Conservation (phyloP, 2,797 vertebrate genomes). For the Muraenolepis orangiensis region DNA sequence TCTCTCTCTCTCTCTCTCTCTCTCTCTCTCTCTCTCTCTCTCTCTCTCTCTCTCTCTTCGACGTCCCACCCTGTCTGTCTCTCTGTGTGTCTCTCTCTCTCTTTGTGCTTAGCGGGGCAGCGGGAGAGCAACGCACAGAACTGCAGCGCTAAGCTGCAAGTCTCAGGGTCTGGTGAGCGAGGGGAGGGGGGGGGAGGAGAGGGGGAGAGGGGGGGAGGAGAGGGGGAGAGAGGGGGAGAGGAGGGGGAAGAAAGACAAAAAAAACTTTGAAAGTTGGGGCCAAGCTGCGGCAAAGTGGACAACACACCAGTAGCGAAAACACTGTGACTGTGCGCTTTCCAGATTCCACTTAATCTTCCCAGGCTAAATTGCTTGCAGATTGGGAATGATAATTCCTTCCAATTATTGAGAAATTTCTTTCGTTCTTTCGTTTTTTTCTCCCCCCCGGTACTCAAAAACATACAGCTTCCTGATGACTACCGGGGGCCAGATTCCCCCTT, state of each 20-base stretch:
- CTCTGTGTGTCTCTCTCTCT: conserved; percentile 61
- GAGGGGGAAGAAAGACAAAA: conserved; percentile 22
- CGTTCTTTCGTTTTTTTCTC: neutral
- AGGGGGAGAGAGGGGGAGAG: conserved; percentile 24
- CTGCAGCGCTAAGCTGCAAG: conserved; percentile 63
- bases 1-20: neutral
- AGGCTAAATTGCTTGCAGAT: conserved; percentile 37
- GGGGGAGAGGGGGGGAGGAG: conserved; percentile 23
- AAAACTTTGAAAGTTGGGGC: conserved; percentile 48
- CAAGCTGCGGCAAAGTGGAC: conserved; percentile 49
- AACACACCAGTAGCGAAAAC: conserved; percentile 46
- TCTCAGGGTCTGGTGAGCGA: conserved; percentile 46
- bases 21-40: neutral
- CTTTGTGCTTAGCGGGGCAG: conserved; percentile 62
- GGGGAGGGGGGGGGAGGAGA: conserved; percentile 34
- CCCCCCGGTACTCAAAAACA: neutral
- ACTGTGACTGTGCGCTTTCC: conserved; percentile 36
- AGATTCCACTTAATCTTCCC: conserved; percentile 35
- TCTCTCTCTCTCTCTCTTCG: neutral
- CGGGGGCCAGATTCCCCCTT: neutral
- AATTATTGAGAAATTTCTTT: conserved; percentile 14
- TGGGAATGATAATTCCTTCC: conserved; percentile 20
- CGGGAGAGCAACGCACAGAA: conserved; percentile 53
- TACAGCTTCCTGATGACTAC: neutral
- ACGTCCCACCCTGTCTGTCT: conserved; percentile 59